Conservation (phyloP, 1,140 invertebrate species). For the Calycopis cecrops region DNA sequence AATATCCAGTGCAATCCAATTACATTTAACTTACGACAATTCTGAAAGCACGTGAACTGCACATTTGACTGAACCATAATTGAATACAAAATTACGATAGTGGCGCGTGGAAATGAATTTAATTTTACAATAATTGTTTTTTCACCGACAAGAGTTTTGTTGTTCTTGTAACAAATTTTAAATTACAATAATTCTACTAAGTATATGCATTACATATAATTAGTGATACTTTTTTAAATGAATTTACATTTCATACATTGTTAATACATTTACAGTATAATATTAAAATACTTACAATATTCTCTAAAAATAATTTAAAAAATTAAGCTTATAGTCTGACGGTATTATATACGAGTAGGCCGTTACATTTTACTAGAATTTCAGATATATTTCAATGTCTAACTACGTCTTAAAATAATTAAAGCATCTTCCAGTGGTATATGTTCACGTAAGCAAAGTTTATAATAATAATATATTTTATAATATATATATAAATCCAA, state of each 20-base stretch:
- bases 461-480: too few relatives aligned
- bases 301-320: too few relatives aligned
- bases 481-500: too few relatives aligned
- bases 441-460: too few relatives aligned
- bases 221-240: background rate
- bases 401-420: background rate
- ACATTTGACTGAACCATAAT: slow-evolving; percentile 24
- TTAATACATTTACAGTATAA: background rate
- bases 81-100: slow-evolving; percentile 23
- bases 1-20: slow-evolving; percentile 13
- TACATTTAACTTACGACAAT: slow-evolving; percentile 19
- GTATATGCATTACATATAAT: background rate
- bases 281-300: too few relatives aligned
- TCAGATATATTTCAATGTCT: too few relatives aligned
- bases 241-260: too few relatives aligned
- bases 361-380: too few relatives aligned
- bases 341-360: too few relatives aligned
- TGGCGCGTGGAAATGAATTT: slow-evolving; percentile 26
- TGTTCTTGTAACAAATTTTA: slow-evolving; percentile 3
- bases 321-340: too few relatives aligned
- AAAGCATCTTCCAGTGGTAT: too few relatives aligned
- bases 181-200: slow-evolving; percentile 8
- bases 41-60: slow-evolving; percentile 18
- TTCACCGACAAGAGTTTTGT: slow-evolving; percentile 16
- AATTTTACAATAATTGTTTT: slow-evolving; percentile 27